Percentiles rank a stretch among this genome's conserved stretches.
Evolutionary conservation across 2,797 vertebrate genomes (phyloP).

Genomic region (Tokudaia muenninki): DNA sequence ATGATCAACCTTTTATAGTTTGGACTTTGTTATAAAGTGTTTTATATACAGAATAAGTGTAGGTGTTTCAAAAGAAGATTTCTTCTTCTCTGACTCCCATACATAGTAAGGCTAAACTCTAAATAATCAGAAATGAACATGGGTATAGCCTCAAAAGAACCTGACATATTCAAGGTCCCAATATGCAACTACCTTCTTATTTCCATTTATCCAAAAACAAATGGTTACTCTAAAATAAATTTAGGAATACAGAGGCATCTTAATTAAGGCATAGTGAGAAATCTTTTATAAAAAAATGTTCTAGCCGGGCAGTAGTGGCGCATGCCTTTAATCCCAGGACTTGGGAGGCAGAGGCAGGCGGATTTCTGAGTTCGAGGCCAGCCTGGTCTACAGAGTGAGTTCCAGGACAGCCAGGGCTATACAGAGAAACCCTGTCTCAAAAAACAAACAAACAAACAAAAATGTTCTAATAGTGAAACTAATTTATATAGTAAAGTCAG

Average conservation of each 20-base stretch:
- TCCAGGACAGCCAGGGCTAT: no score
- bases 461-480: slow-evolving; percentile 54
- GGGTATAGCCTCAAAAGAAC: slow-evolving; percentile 19
- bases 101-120: slow-evolving; percentile 19
- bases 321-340: no score
- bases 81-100: slow-evolving; percentile 10
- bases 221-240: slow-evolving; percentile 39
- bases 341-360: no score
- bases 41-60: slow-evolving; percentile 54
- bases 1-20: not conserved
- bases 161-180: slow-evolving; percentile 23
- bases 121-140: slow-evolving; percentile 21
- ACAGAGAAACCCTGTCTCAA: no score
- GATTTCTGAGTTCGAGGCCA: no score
- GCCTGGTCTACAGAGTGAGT: no score
- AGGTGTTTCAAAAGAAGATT: slow-evolving; percentile 18
- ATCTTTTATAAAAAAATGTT: slow-evolving; percentile 4
- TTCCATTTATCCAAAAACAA: slow-evolving; percentile 55
- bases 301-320: no score
- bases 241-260: not conserved
- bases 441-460: not conserved
- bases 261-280: slow-evolving; percentile 65
- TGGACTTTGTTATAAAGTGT: not conserved
- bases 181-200: slow-evolving; percentile 32
- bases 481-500: slow-evolving; percentile 61